Base-by-base conservation (phyloP, 2,113 vertebrate species). In the Sitta europaea region DNA sequence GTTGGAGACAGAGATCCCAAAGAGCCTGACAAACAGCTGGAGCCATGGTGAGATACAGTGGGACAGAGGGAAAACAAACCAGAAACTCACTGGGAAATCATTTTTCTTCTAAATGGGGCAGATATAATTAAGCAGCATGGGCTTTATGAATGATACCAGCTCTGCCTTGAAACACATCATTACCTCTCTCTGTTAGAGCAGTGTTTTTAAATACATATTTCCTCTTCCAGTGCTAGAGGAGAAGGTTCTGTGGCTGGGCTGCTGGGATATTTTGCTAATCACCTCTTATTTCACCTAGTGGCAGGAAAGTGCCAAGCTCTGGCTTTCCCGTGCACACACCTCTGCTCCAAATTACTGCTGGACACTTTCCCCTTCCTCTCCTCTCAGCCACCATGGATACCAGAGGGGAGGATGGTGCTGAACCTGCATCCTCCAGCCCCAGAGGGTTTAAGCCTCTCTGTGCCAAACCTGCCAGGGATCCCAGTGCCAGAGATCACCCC, bases 131-230 rank as follows among this genome's bases (percentile, higher is more conserved):
- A 97, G 70, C 84, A 92, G 91, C 91, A 93, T 13, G 0, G 89
- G 90, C 84, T 91, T 96, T 92, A 88, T 76, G 95, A 94, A 94
- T 65, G 84, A 92, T 91, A 90, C 89, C 84, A 94, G 80, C 95
- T 92, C 87, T 93, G 87, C 92, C 90, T 94, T 20, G 50, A 92
- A 97, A 94, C 94, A 92, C 94, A 95, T 96, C 94, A 95, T 95
- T 96, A 90, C 77, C 85, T 66, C 66, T 85, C 80, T 83, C 88
- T 27, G 75, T 91, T 90, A 90, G 42, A 92, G 72, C 59, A 83
- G 76, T 58, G 74, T 57, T 88, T 84, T 81, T 23, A 86, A 93
- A 92, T 81, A 92, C 29, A 68, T 72, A 92, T 65, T 94, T 96
- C 81, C 73, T 62, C 62, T 91, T 84, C 65, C 71, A 91, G 48